Conservation (phyloP, 2,797 vertebrate species). For the Myotis findleyi region DNA sequence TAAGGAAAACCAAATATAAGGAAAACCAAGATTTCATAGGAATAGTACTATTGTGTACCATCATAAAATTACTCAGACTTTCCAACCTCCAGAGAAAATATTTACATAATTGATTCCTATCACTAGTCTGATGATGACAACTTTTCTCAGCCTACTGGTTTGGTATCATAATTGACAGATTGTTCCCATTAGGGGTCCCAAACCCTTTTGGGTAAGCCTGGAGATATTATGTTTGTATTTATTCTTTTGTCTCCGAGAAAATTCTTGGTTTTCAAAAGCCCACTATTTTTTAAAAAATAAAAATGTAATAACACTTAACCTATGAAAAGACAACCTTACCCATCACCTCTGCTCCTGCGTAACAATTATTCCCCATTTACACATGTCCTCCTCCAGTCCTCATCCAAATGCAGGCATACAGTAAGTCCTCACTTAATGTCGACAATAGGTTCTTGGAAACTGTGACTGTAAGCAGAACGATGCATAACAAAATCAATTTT, state of each 20-base stretch:
- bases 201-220: neutral
- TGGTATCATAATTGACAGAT: neutral
- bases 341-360: neutral
- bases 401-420: neutral
- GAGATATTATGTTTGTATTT: neutral
- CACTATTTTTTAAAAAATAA: neutral
- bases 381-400: neutral
- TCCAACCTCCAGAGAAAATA: neutral
- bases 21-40: neutral
- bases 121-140: neutral
- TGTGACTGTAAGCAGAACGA: neutral
- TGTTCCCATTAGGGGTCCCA: neutral
- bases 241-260: constrained; percentile 47
- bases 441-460: neutral
- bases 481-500: neutral
- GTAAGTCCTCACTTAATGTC: neutral
- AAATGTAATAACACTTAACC: neutral
- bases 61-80: neutral
- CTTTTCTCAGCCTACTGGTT: constrained; percentile 24
- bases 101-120: neutral
- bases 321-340: neutral
- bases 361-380: neutral
- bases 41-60: too few relatives aligned
- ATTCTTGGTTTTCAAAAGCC: neutral
- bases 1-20: neutral